Percentiles rank a stretch among this genome's conserved stretches.
Evolutionary conservation across 92 coral and sea anemone species (phyloP).

Genomic region (Heteractis magnifica): DNA sequence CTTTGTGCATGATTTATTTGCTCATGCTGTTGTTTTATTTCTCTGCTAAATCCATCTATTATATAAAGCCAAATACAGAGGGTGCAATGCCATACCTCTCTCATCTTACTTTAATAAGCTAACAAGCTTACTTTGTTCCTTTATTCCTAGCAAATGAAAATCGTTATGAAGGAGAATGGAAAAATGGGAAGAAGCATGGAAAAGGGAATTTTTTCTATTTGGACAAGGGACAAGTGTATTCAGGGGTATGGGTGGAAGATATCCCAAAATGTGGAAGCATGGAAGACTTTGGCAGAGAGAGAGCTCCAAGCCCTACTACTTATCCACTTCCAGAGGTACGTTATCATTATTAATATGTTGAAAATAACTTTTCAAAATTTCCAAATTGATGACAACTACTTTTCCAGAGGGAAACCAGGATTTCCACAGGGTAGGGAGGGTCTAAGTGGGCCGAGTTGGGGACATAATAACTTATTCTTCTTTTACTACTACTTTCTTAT

Average conservation of each 20-base stretch:
- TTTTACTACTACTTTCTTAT: too few species aligned
- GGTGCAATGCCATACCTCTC: background rate
- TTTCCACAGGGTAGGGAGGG: too few species aligned
- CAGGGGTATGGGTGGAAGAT: constrained; percentile 94
- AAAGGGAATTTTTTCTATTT: constrained; percentile 90
- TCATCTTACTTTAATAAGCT: background rate
- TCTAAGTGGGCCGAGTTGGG: too few species aligned
- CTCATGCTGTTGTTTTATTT: too few species aligned
- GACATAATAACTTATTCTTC: too few species aligned
- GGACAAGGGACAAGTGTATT: constrained; percentile 91
- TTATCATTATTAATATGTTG: background rate
- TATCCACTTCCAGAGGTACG: constrained; percentile 91
- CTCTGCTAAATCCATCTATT: too few species aligned
- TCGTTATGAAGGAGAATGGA: constrained; percentile 97
- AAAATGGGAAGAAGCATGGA: constrained; percentile 90
- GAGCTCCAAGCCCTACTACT: constrained; percentile 86
- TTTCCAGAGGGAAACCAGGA: too few species aligned
- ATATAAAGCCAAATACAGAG: too few species aligned
- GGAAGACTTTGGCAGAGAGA: constrained; percentile 98
- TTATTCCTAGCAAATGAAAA: constrained; percentile 83
- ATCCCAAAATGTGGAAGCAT: constrained; percentile 97
- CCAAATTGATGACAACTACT: too few species aligned
- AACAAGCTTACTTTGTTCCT: background rate
- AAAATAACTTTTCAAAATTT: too few species aligned
- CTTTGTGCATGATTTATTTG: too few species aligned